Evolutionary conservation across 2,113 vertebrate species (phyloP).

Genomic region (human (Homo sapiens)): GRCh38 chr7:37128001-37128500

Average conservation of each 20-base stretch:
- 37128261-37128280: background rate
- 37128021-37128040: no score
- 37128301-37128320: background rate
- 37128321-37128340: background rate
- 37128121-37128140: no score
- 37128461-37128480: background rate
- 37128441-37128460: background rate
- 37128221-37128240: background rate
- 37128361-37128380: background rate
- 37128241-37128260: background rate
- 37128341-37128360: background rate
- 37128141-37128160: no score
- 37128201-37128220: no score
- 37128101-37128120: no score
- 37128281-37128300: constrained; percentile 43
- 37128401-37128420: background rate
- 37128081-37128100: no score
- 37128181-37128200: no score
- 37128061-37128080: no score
- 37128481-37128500: background rate
- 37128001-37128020: no score
- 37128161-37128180: no score
- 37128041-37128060: no score
- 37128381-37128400: background rate
- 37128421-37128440: background rate